Percentiles rank a stretch among this genome's conserved stretches.
These are phyloP conservation scores for Pachyrhynchus sulphureomaculatus DNA, from an alignment of 1,140 invertebrate species.

Conservation along the genomic window DNA sequence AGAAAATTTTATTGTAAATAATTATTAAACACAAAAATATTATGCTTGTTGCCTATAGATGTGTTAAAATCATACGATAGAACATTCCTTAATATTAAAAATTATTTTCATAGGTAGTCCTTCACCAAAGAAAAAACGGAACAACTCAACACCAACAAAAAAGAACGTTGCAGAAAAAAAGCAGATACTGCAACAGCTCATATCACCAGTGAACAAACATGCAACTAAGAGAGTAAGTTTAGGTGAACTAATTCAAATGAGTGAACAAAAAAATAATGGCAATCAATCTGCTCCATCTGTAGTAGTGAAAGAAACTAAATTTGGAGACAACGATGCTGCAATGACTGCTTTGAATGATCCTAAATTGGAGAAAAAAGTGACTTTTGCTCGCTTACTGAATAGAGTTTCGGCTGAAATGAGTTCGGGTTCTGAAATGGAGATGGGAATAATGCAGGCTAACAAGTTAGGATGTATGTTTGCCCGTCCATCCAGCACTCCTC, in stretches of 20 bases:
- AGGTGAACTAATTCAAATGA: conserved; percentile 70
- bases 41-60: too few relatives aligned
- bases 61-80: too few relatives aligned
- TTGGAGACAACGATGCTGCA: conserved; percentile 53
- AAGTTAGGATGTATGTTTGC: conserved; percentile 44
- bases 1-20: too few relatives aligned
- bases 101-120: conserved; percentile 58
- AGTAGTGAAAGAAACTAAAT: conserved; percentile 57
- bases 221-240: conserved; percentile 60
- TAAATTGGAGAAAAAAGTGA: conserved; percentile 73
- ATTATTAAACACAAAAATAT: too few relatives aligned
- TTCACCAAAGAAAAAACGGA: conserved; percentile 69
- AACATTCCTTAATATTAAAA: too few relatives aligned
- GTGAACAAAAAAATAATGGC: conserved; percentile 55
- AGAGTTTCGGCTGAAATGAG: conserved; percentile 70
- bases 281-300: conserved; percentile 27
- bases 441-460: conserved; percentile 54
- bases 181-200: conserved; percentile 71
- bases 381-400: conserved; percentile 70
- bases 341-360: conserved; percentile 59
- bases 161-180: conserved; percentile 71
- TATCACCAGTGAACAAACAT: conserved; percentile 56
- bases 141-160: conserved; percentile 70
- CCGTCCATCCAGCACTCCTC: conserved; percentile 57
- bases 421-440: conserved; percentile 65